phyloP scores from a whole-genome alignment of 2,888 invertebrate species.

The Agriopis leucophaearia region DNA sequence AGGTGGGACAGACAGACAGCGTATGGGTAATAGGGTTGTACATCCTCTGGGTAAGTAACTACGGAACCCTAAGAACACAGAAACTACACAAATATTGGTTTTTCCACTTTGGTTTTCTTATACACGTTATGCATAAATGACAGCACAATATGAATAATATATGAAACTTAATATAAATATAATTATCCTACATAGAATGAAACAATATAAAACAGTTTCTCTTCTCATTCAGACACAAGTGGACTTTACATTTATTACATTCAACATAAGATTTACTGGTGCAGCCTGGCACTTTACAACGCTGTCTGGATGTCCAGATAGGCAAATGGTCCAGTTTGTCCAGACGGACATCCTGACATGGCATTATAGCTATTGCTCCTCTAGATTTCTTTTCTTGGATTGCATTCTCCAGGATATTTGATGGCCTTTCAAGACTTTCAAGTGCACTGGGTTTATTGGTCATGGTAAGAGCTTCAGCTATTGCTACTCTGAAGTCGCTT shows the following conservation, averaged over 20 bases:
- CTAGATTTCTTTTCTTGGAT: conserved; percentile 2
- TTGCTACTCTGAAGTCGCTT: conserved; percentile 25
- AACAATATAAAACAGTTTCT: background rate
- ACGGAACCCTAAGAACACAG: too few species aligned
- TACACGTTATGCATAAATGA: too few species aligned
- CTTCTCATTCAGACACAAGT: background rate
- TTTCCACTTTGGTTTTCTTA: too few species aligned
- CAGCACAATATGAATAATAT: too few species aligned
- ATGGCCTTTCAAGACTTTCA: conserved; percentile 2
- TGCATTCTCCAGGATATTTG: conserved; percentile 16
- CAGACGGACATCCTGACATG: conserved; percentile 20
- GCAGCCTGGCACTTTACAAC: conserved; percentile 14
- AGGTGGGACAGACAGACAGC: too few species aligned
- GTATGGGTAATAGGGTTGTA: too few species aligned
- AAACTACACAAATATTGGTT: too few species aligned
- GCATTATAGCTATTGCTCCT: background rate
- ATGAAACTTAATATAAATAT: too few species aligned
- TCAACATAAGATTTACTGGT: background rate
- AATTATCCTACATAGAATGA: background rate
- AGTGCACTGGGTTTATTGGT: conserved; percentile 11
- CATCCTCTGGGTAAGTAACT: too few species aligned
- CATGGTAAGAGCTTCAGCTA: conserved; percentile 25
- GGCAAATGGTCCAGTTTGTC: conserved; percentile 26
- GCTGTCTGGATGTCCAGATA: conserved; percentile 30
- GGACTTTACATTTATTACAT: background rate